Evolutionary conservation across 1,140 invertebrate genomes (phyloP).

Genomic region (Archivesica marissinica): DNA sequence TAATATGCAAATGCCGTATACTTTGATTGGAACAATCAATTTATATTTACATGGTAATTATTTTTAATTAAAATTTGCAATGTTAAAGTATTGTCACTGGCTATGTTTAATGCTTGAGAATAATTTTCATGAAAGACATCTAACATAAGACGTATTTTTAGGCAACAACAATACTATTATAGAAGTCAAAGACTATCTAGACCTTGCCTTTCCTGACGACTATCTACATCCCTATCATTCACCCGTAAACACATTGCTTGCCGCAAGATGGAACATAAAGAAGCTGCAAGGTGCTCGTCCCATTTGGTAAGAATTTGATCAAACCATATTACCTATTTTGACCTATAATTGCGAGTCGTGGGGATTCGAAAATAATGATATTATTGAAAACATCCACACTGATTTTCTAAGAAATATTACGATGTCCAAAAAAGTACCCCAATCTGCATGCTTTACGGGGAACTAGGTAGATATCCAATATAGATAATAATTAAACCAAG

Average conservation of each 20-base stretch:
- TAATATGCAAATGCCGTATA: not conserved
- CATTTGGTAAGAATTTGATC: not conserved
- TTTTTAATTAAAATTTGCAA: not conserved
- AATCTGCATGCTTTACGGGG: not conserved
- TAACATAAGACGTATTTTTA: not conserved
- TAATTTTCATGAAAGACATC: not conserved
- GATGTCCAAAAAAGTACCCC: not conserved
- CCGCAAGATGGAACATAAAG: not conserved
- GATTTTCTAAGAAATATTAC: not conserved
- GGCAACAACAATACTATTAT: not conserved
- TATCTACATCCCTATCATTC: not conserved
- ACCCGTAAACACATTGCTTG: not conserved
- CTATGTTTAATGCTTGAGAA: not conserved
- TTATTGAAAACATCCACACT: not conserved
- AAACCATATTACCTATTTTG: not conserved
- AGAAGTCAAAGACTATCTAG: not conserved
- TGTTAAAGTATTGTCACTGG: not conserved
- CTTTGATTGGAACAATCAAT: no score
- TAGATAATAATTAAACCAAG: no score
- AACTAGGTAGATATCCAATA: not conserved
- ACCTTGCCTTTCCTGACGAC: not conserved
- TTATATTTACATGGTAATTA: no score
- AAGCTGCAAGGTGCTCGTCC: not conserved
- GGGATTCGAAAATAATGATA: not conserved
- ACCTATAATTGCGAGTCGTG: no score